Evolutionary conservation across 2,113 vertebrate species (phyloP).

Genomic region (Cranoglanis bouderius): DNA sequence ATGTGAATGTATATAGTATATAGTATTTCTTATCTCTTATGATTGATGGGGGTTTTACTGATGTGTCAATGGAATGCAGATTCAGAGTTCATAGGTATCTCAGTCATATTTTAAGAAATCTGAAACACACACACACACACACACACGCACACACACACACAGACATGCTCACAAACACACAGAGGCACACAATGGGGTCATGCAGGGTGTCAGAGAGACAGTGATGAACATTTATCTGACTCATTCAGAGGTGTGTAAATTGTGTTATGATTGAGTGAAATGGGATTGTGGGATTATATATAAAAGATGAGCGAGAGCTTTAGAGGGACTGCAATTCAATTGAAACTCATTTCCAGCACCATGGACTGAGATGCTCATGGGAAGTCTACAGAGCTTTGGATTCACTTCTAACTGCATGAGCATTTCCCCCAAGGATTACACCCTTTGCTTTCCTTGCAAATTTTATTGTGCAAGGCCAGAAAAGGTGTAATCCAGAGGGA

Average conservation of each 20-base stretch:
- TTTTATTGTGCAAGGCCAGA: background rate
- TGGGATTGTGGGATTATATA: constrained; percentile 13
- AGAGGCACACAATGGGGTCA: background rate
- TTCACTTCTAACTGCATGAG: constrained; percentile 20
- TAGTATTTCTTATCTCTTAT: background rate
- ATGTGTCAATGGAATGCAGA: background rate
- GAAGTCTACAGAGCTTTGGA: background rate
- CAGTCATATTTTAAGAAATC: background rate
- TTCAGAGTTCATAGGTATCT: background rate
- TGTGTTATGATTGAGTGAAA: constrained; percentile 29
- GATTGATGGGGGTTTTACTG: background rate
- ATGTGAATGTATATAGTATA: background rate
- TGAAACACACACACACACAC: background rate
- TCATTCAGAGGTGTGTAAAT: constrained; percentile 32
- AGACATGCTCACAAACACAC: constrained; percentile 12
- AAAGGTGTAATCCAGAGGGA: background rate
- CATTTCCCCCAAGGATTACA: background rate
- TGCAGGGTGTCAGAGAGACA: constrained; percentile 6
- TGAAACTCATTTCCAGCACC: constrained; percentile 26
- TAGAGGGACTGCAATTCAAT: constrained; percentile 12
- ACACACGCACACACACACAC: constrained; percentile 20
- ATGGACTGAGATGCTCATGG: background rate
- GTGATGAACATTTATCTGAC: constrained; percentile 35
- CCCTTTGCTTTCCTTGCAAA: constrained; percentile 19
- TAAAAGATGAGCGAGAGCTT: background rate